Evolutionary conservation across 1,140 invertebrate genomes (phyloP), one percentile per base, ranked within the genome.

Genomic region (Penaeus vannamei): DNA sequence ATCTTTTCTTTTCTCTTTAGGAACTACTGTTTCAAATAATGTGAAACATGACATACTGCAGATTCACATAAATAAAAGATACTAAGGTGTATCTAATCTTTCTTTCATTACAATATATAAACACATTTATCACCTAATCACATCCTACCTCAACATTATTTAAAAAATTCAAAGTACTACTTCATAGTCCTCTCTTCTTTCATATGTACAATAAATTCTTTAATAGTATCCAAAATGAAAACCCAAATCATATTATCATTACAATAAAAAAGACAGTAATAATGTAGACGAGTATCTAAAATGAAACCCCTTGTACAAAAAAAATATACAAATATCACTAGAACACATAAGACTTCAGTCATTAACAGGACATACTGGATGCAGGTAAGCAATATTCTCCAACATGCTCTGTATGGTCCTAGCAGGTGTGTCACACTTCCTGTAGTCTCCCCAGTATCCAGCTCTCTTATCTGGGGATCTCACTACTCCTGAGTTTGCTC

Each of bases 361-460:
- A 32, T 60, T 53, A 59, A 23, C 26, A 80, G 20, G 69, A 84
- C 90, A 83, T 87, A 90, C 91, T 23, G 89, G 91, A 97, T 23
- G 96, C 97, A 85, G 95, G 59, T 87, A 80, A 72, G 95, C 94
- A 85, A 98, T 98, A 92, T 98, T 97, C 91, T 97, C 95, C 66
- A 98, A 93, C 97, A 98, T 98, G 91, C 97, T 96, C 92, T 98
- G 97, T n/a, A 98, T 95, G 8, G 97, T 98, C 53, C 97, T 95
- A 92, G 97, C 96, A 0, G 97, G 97, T 0, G 97, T 97, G 93
- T 98, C 97, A 91, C 97, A 98, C 92, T 98, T 97, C 91, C 97
- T 94, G 93, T 98, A 98, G 92, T 98, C 97, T 29, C 98, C 98
- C 97, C 97, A 98, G 91, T 96, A 95, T n/a, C 97, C 97, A 1